phyloP scores from a whole-genome alignment of 2,113 vertebrate genomes.

The Bucco capensis region DNA sequence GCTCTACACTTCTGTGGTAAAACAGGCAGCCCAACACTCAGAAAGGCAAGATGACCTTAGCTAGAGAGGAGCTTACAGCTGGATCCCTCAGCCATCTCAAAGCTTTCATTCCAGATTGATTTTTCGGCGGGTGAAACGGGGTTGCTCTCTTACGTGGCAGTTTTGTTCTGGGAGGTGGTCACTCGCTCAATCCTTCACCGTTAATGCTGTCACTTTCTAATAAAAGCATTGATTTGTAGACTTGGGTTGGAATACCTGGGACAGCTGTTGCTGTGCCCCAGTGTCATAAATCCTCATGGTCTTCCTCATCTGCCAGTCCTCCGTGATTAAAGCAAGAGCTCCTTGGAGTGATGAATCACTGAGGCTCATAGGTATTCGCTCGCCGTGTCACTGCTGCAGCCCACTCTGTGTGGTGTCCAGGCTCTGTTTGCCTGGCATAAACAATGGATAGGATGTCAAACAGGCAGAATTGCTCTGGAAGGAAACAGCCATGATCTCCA shows the following conservation, averaged over 20 bases:
- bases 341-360: conserved; percentile 49
- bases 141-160: neutral
- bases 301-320: conserved; percentile 59
- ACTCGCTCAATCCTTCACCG: neutral
- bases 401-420: conserved; percentile 15
- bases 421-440: conserved; percentile 43
- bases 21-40: neutral
- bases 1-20: neutral
- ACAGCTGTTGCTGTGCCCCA: conserved; percentile 59
- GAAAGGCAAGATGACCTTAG: neutral
- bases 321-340: conserved; percentile 44
- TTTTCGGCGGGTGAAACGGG: neutral
- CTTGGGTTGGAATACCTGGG: conserved; percentile 4
- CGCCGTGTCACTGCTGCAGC: neutral
- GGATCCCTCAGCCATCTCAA: neutral
- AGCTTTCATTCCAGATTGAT: conserved; percentile 1
- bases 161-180: neutral
- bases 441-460: conserved; percentile 52
- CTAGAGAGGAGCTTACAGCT: neutral
- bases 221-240: conserved; percentile 30
- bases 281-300: conserved; percentile 48
- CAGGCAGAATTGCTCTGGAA: conserved; percentile 8
- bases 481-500: neutral
- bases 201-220: conserved; percentile 30
- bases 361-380: conserved; percentile 36